Percentiles rank a stretch among this genome's conserved stretches.
Evolutionary conservation across 92 coral and sea anemone genomes (phyloP).

Genomic region (Siderastrea siderea): DNA sequence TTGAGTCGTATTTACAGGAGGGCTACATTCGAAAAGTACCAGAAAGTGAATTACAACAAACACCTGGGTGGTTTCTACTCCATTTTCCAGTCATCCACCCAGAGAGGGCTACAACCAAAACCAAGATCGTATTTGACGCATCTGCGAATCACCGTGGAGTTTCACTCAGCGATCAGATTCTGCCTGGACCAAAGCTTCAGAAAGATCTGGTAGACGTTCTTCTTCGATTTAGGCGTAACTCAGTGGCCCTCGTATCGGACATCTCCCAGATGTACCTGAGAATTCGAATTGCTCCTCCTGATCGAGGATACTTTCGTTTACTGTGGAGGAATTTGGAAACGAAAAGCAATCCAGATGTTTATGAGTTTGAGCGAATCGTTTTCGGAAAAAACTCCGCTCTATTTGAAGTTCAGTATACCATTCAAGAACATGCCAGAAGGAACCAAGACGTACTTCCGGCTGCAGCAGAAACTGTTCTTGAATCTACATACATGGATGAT

Average conservation of each 20-base stretch:
- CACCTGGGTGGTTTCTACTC: not conserved
- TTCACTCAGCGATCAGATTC: not conserved
- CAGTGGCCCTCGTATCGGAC: conserved; percentile 19
- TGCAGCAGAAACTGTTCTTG: conserved; percentile 15
- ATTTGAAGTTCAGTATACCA: not conserved
- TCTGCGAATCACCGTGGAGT: not conserved
- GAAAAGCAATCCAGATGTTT: conserved; percentile 14
- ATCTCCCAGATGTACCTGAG: conserved; percentile 16
- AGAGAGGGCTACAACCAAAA: not conserved
- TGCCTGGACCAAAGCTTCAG: conserved; percentile 28
- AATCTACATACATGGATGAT: conserved; percentile 52
- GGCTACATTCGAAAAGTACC: conserved; percentile 31
- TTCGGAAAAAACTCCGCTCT: conserved; percentile 1
- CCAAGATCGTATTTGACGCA: conserved; percentile 38
- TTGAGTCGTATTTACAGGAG: conserved; percentile 4
- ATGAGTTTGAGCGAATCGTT: conserved; percentile 24
- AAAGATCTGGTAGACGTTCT: conserved; percentile 26
- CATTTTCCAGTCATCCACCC: not conserved
- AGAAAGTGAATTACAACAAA: not conserved
- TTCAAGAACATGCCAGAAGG: not conserved
- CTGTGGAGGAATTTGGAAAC: conserved; percentile 28
- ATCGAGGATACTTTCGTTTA: conserved; percentile 20
- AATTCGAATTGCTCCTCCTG: conserved; percentile 20
- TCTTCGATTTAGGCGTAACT: conserved; percentile 4
- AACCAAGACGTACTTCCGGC: conserved; percentile 7